Conservation (phyloP, 2,113 vertebrate species). For the Amblyopsis rosae region DNA sequence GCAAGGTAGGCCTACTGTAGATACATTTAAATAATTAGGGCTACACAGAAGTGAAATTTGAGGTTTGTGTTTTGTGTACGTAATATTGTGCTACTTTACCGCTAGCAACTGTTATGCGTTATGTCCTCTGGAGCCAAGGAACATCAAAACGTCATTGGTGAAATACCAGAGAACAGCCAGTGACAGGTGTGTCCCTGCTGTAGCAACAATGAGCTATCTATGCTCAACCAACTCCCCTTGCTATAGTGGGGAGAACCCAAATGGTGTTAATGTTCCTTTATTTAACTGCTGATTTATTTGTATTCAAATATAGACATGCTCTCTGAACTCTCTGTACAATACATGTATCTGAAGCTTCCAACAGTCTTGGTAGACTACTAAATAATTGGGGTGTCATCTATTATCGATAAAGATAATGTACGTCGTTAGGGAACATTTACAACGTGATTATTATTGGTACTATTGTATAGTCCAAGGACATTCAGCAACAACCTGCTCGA, state of each 20-base stretch:
- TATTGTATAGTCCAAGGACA: background rate
- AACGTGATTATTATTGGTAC: background rate
- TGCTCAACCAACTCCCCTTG: conserved; percentile 18
- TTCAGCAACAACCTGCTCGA: conserved; percentile 1
- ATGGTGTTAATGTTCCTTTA: background rate
- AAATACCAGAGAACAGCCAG: conserved; percentile 32
- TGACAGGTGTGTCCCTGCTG: conserved; percentile 65
- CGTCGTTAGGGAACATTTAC: background rate
- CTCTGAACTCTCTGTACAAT: too few relatives aligned
- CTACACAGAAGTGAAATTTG: conserved; percentile 3
- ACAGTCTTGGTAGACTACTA: background rate
- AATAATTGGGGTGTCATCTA: too few relatives aligned
- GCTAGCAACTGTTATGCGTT: background rate
- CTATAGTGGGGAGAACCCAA: conserved; percentile 1
- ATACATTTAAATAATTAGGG: conserved; percentile 6
- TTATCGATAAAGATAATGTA: background rate
- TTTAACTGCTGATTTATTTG: too few relatives aligned
- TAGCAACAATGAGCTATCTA: background rate
- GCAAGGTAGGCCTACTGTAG: background rate
- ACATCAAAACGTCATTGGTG: conserved; percentile 55
- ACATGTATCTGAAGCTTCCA: too few relatives aligned
- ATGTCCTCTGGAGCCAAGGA: conserved; percentile 11
- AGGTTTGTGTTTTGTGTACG: background rate
- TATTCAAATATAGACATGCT: too few relatives aligned
- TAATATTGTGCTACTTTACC: background rate